Evolutionary conservation across 2,113 vertebrate species (phyloP).

Genomic region (Hymenochirus boettgeri): DNA sequence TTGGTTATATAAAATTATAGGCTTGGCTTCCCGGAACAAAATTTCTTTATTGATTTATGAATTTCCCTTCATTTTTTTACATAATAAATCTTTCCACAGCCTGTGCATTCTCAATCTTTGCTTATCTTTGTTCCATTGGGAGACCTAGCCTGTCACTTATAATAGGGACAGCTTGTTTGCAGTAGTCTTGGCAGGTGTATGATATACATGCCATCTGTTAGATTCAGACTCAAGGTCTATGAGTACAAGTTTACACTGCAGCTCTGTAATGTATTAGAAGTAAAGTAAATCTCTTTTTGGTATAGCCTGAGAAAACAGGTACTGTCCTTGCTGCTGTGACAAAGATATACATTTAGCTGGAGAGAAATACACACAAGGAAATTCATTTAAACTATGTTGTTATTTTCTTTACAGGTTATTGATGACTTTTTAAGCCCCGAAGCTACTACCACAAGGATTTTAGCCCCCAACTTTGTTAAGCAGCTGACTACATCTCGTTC

Average conservation of each 20-base stretch:
- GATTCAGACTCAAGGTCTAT: slow-evolving; percentile 5
- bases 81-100: slow-evolving; percentile 19
- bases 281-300: no score
- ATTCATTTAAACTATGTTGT: background rate
- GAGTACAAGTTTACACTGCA: slow-evolving; percentile 2
- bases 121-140: slow-evolving; percentile 24
- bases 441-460: slow-evolving; percentile 46
- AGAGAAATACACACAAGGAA: background rate
- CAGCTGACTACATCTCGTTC: slow-evolving; percentile 50
- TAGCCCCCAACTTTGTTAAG: slow-evolving; percentile 52
- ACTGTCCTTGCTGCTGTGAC: background rate
- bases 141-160: slow-evolving; percentile 29
- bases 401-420: slow-evolving; percentile 45
- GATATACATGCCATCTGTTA: slow-evolving; percentile 25
- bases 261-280: background rate
- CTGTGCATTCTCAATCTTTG: slow-evolving; percentile 11
- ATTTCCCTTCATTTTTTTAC: no score
- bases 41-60: no score
- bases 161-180: slow-evolving; percentile 38
- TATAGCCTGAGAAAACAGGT: background rate
- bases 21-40: no score
- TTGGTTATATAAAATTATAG: no score
- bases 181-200: slow-evolving; percentile 31
- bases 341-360: background rate
- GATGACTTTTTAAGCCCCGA: slow-evolving; percentile 53